phyloP scores from a whole-genome alignment of 1,140 invertebrate species.

The Berghia stephanieae region DNA sequence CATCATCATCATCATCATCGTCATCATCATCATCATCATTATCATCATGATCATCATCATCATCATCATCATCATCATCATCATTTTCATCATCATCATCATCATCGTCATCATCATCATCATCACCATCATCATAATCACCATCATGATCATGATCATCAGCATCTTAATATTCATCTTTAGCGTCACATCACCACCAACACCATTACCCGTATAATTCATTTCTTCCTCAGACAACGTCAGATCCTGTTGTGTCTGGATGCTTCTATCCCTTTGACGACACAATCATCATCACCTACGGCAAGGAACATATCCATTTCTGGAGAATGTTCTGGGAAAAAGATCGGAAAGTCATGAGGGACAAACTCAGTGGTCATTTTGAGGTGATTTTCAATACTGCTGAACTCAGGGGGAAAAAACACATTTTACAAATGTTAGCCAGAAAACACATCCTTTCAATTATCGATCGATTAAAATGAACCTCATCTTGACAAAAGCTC shows the following conservation, averaged over 20 bases:
- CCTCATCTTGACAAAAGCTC: too few relatives aligned
- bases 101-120: background rate
- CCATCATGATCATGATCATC: constrained; percentile 4
- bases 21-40: too few relatives aligned
- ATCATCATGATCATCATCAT: background rate
- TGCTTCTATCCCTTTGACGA: constrained; percentile 87
- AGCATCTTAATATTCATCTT: background rate
- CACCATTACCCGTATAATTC: too few relatives aligned
- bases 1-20: background rate
- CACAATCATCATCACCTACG: constrained; percentile 87
- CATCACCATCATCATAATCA: too few relatives aligned
- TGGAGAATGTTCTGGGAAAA: constrained; percentile 89
- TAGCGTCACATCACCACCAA: too few relatives aligned
- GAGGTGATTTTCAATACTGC: constrained; percentile 41
- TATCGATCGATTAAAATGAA: too few relatives aligned
- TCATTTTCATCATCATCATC: background rate
- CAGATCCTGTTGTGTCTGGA: constrained; percentile 86
- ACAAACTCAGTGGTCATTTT: constrained; percentile 61
- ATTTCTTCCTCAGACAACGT: constrained; percentile 76
- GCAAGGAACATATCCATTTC: constrained; percentile 89
- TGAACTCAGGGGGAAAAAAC: background rate
- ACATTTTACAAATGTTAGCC: background rate
- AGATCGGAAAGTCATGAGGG: constrained; percentile 51
- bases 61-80: background rate
- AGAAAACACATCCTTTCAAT: background rate